Conservation (phyloP, 1,140 invertebrate species). For the Nymphalis io region DNA sequence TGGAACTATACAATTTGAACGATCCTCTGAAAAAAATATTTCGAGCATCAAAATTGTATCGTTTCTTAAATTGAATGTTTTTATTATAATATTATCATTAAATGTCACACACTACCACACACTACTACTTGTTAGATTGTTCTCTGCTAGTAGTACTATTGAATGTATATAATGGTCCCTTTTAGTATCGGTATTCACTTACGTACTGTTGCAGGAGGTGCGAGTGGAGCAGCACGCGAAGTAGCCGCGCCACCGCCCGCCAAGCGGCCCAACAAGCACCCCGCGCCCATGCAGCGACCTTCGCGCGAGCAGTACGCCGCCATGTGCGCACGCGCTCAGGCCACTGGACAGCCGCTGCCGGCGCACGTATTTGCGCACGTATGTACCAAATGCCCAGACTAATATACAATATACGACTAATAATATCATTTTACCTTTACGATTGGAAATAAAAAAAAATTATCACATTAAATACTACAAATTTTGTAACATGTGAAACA, state of each 20-base stretch:
- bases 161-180: no score
- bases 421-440: no score
- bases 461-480: not conserved
- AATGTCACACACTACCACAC: not conserved
- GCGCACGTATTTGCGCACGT: constrained; percentile 84
- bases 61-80: not conserved
- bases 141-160: no score
- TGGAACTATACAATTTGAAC: constrained; percentile 17
- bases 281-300: constrained; percentile 84
- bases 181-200: not conserved
- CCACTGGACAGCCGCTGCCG: constrained; percentile 83
- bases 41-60: constrained; percentile 17
- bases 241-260: constrained; percentile 81
- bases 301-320: constrained; percentile 85
- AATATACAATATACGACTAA: not conserved
- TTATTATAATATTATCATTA: not conserved
- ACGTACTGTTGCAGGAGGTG: constrained; percentile 9
- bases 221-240: constrained; percentile 33
- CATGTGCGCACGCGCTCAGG: constrained; percentile 83
- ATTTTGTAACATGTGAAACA: not conserved
- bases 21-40: not conserved
- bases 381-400: not conserved
- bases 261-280: constrained; percentile 86
- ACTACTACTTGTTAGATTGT: not conserved
- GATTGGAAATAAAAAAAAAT: not conserved